phyloP scores from a whole-genome alignment of 2,797 vertebrate genomes.

The Lithobates pipiens region DNA sequence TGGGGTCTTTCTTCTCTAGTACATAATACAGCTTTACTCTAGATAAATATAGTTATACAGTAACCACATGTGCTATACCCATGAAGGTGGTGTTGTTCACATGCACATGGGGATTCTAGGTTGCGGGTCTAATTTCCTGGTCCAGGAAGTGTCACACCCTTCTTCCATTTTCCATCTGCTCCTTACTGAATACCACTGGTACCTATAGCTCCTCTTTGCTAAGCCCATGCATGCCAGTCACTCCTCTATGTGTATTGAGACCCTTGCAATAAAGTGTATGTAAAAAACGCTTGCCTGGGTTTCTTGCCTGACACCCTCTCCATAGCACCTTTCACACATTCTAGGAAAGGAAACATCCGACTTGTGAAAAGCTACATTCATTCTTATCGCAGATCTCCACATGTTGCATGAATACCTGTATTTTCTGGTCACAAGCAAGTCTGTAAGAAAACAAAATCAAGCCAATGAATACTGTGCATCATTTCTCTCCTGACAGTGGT shows the following conservation, averaged over 20 bases:
- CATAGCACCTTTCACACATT: constrained; percentile 13
- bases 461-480: constrained; percentile 47
- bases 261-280: not conserved
- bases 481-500: constrained; percentile 43
- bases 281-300: not conserved
- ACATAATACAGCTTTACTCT: constrained; percentile 13
- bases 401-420: constrained; percentile 50
- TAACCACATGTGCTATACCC: not conserved
- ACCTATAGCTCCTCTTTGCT: not conserved
- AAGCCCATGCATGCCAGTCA: not conserved
- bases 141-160: constrained; percentile 54
- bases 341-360: constrained; percentile 54
- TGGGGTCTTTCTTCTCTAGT: not conserved
- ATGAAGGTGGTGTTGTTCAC: constrained; percentile 48
- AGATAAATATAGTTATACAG: not conserved
- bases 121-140: constrained; percentile 53
- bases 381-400: constrained; percentile 52
- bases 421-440: constrained; percentile 35
- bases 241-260: not conserved
- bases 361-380: constrained; percentile 46
- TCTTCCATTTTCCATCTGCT: constrained; percentile 34
- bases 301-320: constrained; percentile 32
- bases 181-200: constrained; percentile 7
- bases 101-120: constrained; percentile 27
- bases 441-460: constrained; percentile 48